Base-by-base conservation (phyloP, 2,888 invertebrate genomes). In the Nemapogon koenigi region DNA sequence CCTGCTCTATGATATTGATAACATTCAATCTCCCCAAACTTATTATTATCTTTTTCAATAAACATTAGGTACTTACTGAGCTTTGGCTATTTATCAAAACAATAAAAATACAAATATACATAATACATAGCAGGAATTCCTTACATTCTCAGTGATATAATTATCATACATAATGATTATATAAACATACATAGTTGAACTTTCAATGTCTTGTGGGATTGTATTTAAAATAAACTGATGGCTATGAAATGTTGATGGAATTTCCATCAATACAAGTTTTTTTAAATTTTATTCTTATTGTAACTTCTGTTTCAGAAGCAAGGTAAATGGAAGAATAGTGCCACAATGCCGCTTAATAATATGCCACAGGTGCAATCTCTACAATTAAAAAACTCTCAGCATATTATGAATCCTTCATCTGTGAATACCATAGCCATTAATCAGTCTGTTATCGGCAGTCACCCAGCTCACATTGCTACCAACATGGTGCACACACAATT, bases 281-380 rank as follows among this genome's bases (percentile, higher is more conserved):
- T 4, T 27, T 4, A 7, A 4, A 4, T 6, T 4, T 27, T n/a
- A 6, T n/a, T 27, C 13, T n/a, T 27, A 27, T n/a, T 27, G 22
- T 22, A 22, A 7, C 8, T 11, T n/a, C n/a, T n/a, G n/a, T n/a
- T n/a, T n/a, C 81, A 91, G 90, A 89, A 85, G 70, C 89, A 88
- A 67, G 91, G 91, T 76, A 91, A 91, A 81, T 91, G 91, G 90
- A 91, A 90, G 65, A 90, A 88, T 69, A 83, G 88, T 62, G 75
- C 86, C 55, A 62, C 84, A 59, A 71, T 78, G 29, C 59, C 63
- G 59, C 82, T 75, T 76, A 75, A 70, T 69, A 83, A 71, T 57
- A 82, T 70, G 78, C 83, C 78, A 56, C 64, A 81, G 49, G 81
- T 85, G 62, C 58, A 70, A 63, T 46, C 63, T 66, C 56, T 82